These are phyloP conservation scores for Lepidochrysops patricia DNA, from an alignment of 2,888 invertebrate genomes.

Conservation along the genomic window DNA sequence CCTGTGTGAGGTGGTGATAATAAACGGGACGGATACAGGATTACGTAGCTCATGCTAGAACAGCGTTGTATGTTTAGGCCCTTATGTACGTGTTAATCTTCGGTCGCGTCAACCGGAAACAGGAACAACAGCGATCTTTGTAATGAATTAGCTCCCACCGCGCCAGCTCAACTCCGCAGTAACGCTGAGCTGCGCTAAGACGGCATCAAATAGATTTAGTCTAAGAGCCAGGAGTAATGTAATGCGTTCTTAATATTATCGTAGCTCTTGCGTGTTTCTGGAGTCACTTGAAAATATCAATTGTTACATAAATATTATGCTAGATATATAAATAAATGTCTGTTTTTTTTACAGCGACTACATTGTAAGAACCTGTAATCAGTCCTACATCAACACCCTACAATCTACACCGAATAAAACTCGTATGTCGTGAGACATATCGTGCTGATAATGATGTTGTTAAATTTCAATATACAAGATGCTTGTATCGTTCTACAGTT, in stretches of 20 bases:
- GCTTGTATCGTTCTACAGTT: neutral
- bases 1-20: neutral
- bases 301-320: too few relatives aligned
- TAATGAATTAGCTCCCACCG: conserved; percentile 15
- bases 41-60: conserved; percentile 19
- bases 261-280: too few relatives aligned
- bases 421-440: neutral
- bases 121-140: conserved; percentile 12
- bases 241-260: neutral
- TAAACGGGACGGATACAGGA: conserved; percentile 8
- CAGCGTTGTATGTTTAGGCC: conserved; percentile 42
- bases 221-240: neutral
- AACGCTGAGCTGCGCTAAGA: conserved; percentile 12
- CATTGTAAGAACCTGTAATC: too few relatives aligned
- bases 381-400: too few relatives aligned
- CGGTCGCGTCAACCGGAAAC: conserved; percentile 13
- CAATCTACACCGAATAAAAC: too few relatives aligned
- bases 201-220: conserved; percentile 8
- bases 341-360: too few relatives aligned
- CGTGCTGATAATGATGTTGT: neutral
- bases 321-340: too few relatives aligned
- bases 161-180: conserved; percentile 12
- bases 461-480: conserved; percentile 4
- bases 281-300: too few relatives aligned
- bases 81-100: conserved; percentile 44